Percentiles rank a stretch among this genome's conserved stretches.
Evolutionary conservation across 2,113 vertebrate species (phyloP).

Genomic region (Gyps fulvus): DNA sequence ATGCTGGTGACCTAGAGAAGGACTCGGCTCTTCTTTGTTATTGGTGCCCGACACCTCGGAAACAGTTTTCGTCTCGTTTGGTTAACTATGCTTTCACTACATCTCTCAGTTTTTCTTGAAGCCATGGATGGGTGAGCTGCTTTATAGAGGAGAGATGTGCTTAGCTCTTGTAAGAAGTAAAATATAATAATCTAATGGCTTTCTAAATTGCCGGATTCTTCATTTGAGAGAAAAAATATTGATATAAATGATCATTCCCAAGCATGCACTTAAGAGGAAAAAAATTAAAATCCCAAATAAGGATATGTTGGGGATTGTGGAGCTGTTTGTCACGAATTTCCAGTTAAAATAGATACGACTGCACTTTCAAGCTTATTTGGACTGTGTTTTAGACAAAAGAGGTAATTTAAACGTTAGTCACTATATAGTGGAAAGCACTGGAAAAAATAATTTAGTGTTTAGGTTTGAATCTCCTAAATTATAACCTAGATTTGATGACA

Average conservation of each 20-base stretch:
- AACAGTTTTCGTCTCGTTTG: neutral
- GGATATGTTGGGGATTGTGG: neutral
- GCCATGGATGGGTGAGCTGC: neutral
- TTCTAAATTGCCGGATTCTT: neutral
- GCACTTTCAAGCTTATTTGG: neutral
- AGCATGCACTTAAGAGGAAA: rapidly evolving
- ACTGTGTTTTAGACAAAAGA: neutral
- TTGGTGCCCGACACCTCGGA: neutral
- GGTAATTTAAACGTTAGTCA: conserved; percentile 27
- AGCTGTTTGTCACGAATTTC: neutral
- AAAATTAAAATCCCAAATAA: neutral
- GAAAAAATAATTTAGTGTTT: neutral
- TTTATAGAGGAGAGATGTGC: neutral
- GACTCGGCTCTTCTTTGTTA: neutral
- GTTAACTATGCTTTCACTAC: rapidly evolving
- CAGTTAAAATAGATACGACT: neutral
- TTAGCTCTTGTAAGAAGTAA: neutral
- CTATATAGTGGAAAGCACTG: neutral
- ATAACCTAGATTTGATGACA: neutral
- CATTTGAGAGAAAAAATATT: neutral
- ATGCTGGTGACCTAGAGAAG: neutral
- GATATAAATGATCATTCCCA: neutral
- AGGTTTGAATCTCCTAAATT: neutral
- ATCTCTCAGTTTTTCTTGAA: neutral
- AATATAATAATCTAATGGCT: neutral